Evolutionary conservation across 1,140 invertebrate genomes (phyloP), one percentile per base, ranked within the genome.

Genomic region (Thalassaphorura encarpata): DNA sequence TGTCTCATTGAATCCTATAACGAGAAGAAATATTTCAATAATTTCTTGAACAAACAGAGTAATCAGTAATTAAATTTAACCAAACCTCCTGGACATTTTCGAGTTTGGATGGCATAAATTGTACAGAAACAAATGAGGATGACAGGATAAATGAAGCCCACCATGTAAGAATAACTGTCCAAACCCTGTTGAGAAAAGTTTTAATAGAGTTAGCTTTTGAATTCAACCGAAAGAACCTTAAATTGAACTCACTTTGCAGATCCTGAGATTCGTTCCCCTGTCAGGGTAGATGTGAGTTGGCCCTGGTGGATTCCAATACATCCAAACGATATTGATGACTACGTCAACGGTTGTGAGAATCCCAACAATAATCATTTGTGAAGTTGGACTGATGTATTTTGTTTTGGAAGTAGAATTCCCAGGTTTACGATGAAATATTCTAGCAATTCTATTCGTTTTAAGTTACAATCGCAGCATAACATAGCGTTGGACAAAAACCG

Each of bases 61-160:
- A n/a, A n/a, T n/a, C n/a, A n/a, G n/a, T n/a, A n/a, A n/a, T n/a
- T n/a, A n/a, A n/a, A n/a, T n/a, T n/a, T n/a, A n/a, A n/a, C n/a
- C n/a, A n/a, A n/a, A n/a, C n/a, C n/a, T 61, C 82, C 83, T 2
- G 83, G 83, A 65, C 84, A 84, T 68, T 84, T 84, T 31, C 80
- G 66, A 3, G 83, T 86, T 68, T 83, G 83, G 57, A 87, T 76
- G 24, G 83, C 83, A 68, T 85, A 87, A 21, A 84, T 73, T 1
- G 83, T 86, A 69, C 83, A 87, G 43, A 74, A 67, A 2, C 72
- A 72, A 66, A 75, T 77, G 3, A 80, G 67, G n/a, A 79, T 54
- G 23, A 78, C 73, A 3, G 78, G 78, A 57, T 79, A 80, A 19
- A 78, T 68, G 15, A 80, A 68, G 0, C 62, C 61, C 29, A 67